Percentiles rank a stretch among this genome's conserved stretches.
Evolutionary conservation across 2,888 invertebrate species (phyloP).

Genomic region (Galerucella calmariensis): DNA sequence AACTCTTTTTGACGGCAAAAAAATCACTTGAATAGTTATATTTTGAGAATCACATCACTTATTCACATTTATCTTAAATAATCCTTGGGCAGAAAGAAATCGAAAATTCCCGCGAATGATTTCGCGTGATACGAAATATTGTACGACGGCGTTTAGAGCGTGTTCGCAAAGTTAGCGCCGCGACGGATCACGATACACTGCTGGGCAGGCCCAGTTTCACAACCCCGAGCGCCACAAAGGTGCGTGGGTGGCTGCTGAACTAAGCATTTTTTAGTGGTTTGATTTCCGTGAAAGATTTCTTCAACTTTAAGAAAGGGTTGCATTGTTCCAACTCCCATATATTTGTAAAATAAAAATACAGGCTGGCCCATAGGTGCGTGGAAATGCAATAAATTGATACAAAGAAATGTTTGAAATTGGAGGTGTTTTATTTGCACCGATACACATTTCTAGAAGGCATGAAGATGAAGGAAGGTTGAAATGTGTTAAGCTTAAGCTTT

Average conservation of each 20-base stretch:
- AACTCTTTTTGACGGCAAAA: conserved; percentile 19
- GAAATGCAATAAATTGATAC: no score
- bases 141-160: conserved; percentile 29
- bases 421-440: no score
- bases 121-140: conserved; percentile 29
- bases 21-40: conserved; percentile 10
- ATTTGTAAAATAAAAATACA: no score
- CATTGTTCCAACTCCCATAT: background rate
- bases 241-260: conserved; percentile 51
- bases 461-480: no score
- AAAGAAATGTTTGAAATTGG: no score
- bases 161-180: conserved; percentile 36
- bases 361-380: no score
- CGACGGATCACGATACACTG: conserved; percentile 58
- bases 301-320: background rate
- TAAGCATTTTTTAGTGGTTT: conserved; percentile 10
- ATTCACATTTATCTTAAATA: conserved; percentile 5
- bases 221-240: conserved; percentile 55
- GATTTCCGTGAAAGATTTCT: conserved; percentile 8
- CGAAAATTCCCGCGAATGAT: conserved; percentile 32
- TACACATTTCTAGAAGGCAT: no score
- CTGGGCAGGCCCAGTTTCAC: conserved; percentile 57
- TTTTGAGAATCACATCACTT: conserved; percentile 6
- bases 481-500: no score
- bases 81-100: background rate